Evolutionary conservation across 35 echinoderm and acorn worm species (phyloP).

Genomic region (Ophioderma brevispina): DNA sequence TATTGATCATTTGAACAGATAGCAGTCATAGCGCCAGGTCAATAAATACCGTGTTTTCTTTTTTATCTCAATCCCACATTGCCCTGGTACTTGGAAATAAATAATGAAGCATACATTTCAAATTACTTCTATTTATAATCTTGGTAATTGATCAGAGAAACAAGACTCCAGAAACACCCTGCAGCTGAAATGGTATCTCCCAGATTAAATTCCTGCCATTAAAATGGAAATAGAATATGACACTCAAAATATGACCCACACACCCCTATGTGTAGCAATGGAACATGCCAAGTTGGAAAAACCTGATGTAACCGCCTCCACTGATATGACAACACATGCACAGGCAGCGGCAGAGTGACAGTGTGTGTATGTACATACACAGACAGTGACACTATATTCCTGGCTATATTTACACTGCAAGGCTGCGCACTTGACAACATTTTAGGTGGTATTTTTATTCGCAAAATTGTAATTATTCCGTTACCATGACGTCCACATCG

Average conservation of each 20-base stretch:
- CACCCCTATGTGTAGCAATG: background rate
- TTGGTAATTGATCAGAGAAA: no score
- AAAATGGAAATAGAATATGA: no score
- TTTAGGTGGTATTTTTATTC: background rate
- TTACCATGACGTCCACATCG: background rate
- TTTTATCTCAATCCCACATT: no score
- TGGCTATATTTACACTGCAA: constrained; percentile 7
- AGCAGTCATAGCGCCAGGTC: no score
- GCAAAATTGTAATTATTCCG: background rate
- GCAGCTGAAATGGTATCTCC: no score
- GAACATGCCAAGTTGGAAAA: background rate
- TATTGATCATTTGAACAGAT: no score
- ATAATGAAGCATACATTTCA: no score
- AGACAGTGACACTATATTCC: background rate
- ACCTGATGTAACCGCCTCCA: background rate
- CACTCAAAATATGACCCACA: background rate
- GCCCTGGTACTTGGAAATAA: no score
- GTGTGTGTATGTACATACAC: background rate
- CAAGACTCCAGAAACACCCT: no score
- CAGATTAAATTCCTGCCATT: no score
- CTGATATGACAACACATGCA: background rate
- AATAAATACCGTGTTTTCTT: no score
- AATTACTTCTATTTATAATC: no score
- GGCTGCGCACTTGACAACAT: background rate
- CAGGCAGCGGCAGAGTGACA: background rate